Evolutionary conservation across 2,797 vertebrate species (phyloP).

Genomic region (Sebastes jordani): DNA sequence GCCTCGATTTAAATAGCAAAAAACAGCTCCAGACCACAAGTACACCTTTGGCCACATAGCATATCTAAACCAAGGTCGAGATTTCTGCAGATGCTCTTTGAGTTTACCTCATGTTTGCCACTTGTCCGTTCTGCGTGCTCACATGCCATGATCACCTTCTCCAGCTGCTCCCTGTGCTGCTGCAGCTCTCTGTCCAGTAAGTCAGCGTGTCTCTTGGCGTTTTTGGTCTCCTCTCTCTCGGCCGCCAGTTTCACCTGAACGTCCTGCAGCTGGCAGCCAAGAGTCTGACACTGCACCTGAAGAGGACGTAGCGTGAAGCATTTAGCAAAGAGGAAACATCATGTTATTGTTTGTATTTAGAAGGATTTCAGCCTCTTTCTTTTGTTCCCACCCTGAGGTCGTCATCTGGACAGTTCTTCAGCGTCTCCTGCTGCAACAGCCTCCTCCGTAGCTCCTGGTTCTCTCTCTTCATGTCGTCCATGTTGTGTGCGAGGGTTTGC

Average conservation of each 20-base stretch:
- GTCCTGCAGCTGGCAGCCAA: slow-evolving; percentile 63
- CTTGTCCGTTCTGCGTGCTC: background rate
- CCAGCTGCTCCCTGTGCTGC: slow-evolving; percentile 39
- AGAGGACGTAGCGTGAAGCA: background rate
- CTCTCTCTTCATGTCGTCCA: slow-evolving; percentile 58
- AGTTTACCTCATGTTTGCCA: slow-evolving; percentile 63
- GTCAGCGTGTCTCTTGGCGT: background rate
- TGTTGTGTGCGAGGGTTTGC: background rate
- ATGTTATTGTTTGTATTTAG: background rate
- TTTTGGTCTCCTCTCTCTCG: slow-evolving; percentile 48
- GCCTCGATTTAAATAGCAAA: background rate
- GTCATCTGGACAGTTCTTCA: slow-evolving; percentile 18
- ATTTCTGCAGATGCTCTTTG: no score
- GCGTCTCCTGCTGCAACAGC: slow-evolving; percentile 41
- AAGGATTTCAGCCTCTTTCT: background rate
- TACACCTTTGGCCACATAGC: background rate
- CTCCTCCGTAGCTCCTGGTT: slow-evolving; percentile 54
- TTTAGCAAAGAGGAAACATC: background rate
- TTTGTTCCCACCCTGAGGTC: slow-evolving; percentile 52
- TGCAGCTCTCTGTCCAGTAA: slow-evolving; percentile 32
- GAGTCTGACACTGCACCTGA: slow-evolving; percentile 50
- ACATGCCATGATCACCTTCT: accelerated
- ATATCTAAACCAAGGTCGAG: background rate
- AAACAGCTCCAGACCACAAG: no score
- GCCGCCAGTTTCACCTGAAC: slow-evolving; percentile 28